These are phyloP conservation scores for Trachymyrmex septentrionalis DNA, from an alignment of 1,140 invertebrate genomes.

Conservation along the genomic window DNA sequence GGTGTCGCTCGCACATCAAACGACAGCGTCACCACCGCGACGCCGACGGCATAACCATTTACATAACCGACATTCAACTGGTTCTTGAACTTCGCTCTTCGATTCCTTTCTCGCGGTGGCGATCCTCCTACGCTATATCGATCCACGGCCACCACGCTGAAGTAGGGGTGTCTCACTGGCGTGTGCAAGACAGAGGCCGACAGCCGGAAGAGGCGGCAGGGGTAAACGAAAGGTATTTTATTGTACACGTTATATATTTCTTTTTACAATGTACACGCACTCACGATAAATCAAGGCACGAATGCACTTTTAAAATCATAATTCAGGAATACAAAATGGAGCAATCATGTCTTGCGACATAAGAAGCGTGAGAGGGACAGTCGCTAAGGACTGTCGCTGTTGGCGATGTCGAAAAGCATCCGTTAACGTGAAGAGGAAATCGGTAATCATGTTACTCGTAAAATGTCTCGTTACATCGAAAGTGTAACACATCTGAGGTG, in stretches of 20 bases:
- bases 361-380: neutral
- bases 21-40: constrained; percentile 8
- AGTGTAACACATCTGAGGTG: neutral
- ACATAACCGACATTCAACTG: constrained; percentile 72
- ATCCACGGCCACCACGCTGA: constrained; percentile 41
- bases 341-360: neutral
- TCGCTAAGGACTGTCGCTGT: neutral
- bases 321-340: neutral
- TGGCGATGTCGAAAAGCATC: neutral
- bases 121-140: constrained; percentile 68
- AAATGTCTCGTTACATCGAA: neutral
- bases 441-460: neutral
- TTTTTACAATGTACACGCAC: constrained; percentile 1
- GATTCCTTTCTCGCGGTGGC: constrained; percentile 54
- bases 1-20: constrained; percentile 10
- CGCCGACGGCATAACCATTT: constrained; percentile 57
- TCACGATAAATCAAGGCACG: neutral
- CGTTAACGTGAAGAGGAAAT: neutral
- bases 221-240: neutral
- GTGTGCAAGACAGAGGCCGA: constrained; percentile 21
- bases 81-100: constrained; percentile 70
- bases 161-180: constrained; percentile 22
- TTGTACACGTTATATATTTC: constrained; percentile 4
- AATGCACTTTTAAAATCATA: neutral
- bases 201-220: neutral